Evolutionary conservation across 2,113 vertebrate species (phyloP).

Genomic region (Notarius quadriscutis): DNA sequence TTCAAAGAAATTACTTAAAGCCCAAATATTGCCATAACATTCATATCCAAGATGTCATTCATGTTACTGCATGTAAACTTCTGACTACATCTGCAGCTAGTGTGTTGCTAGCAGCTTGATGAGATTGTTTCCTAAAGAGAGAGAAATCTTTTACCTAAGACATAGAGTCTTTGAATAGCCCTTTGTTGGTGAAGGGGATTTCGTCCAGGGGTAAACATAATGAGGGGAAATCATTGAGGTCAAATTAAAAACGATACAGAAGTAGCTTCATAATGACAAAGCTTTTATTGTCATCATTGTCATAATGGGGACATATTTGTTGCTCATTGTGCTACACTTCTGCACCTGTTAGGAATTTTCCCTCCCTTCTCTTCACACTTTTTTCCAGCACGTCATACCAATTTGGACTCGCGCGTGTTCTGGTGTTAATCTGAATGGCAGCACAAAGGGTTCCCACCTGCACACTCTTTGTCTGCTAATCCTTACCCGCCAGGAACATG

Average conservation of each 20-base stretch:
- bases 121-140: neutral
- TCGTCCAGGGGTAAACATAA: neutral
- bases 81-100: neutral
- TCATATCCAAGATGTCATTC: too few species aligned
- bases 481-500: neutral
- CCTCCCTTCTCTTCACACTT: constrained; percentile 19
- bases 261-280: neutral
- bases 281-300: constrained; percentile 2
- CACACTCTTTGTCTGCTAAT: neutral
- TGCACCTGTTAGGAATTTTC: constrained; percentile 13
- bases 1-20: too few species aligned
- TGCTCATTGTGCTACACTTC: neutral
- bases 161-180: neutral
- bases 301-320: constrained; percentile 5
- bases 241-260: neutral
- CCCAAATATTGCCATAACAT: too few species aligned
- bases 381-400: constrained; percentile 6
- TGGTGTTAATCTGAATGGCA: constrained; percentile 9
- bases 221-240: neutral
- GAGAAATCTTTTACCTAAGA: neutral
- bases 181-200: neutral
- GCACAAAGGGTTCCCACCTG: constrained; percentile 15
- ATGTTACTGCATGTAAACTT: too few species aligned
- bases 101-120: neutral
- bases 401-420: neutral